Conservation (phyloP, 2,888 invertebrate genomes). For the Drosophila paracracens region DNA sequence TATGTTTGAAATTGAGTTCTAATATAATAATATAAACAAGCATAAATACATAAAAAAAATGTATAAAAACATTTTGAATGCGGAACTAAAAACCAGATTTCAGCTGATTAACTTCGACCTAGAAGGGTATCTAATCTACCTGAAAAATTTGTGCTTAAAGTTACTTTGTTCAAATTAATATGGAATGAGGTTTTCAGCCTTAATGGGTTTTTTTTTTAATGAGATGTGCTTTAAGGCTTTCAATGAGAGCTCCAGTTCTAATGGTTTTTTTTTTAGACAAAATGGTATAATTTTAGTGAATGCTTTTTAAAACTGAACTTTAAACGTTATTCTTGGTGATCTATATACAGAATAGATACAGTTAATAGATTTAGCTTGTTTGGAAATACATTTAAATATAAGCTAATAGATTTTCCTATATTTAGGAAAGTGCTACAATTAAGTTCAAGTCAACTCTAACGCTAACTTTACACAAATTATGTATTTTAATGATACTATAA, state of each 20-base stretch:
- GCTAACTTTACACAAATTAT: not conserved
- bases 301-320: not conserved
- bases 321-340: not conserved
- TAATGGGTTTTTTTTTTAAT: no score
- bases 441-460: not conserved
- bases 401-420: not conserved
- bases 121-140: not conserved
- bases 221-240: no score
- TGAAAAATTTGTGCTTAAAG: not conserved
- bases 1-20: no score
- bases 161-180: not conserved
- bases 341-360: not conserved
- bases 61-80: no score
- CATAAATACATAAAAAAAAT: not conserved
- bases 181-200: not conserved
- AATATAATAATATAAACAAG: no score
- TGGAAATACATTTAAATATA: not conserved
- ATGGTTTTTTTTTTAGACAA: not conserved
- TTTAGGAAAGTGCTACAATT: not conserved
- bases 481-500: not conserved
- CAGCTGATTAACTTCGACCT: not conserved
- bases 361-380: not conserved
- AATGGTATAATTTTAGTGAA: not conserved
- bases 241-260: no score
- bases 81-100: not conserved